Conservation (phyloP, 2,888 invertebrate genomes). For the Alcis repandata region DNA sequence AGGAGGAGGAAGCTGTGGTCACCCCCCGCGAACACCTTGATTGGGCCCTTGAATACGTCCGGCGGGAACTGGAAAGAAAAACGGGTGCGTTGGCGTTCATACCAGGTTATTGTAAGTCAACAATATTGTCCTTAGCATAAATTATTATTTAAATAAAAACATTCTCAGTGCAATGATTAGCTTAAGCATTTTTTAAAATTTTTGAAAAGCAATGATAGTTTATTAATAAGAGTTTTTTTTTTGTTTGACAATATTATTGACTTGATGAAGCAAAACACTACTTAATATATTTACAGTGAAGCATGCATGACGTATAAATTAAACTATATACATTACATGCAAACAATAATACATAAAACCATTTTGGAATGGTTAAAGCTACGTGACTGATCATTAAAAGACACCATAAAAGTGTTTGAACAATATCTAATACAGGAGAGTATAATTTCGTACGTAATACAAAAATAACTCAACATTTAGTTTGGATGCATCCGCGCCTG, state of each 20-base stretch:
- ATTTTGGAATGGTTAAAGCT: constrained; percentile 13
- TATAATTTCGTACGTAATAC: constrained; percentile 54
- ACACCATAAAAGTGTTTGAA: constrained; percentile 14
- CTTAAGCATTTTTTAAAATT: too few relatives aligned
- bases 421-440: constrained; percentile 22
- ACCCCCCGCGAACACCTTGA: constrained; percentile 92
- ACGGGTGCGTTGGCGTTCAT: constrained; percentile 5
- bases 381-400: constrained; percentile 17
- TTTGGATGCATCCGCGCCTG: constrained; percentile 69
- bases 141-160: too few relatives aligned
- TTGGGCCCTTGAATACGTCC: constrained; percentile 78
- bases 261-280: constrained; percentile 15
- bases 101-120: constrained; percentile 19
- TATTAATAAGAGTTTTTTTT: not conserved
- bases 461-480: constrained; percentile 79
- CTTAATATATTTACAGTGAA: constrained; percentile 10
- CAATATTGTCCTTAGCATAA: constrained; percentile 37
- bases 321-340: constrained; percentile 19
- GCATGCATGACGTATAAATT: constrained; percentile 20
- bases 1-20: constrained; percentile 95
- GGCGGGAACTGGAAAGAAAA: constrained; percentile 66
- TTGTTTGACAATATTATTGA: constrained; percentile 39
- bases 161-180: too few relatives aligned
- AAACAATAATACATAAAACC: constrained; percentile 11
- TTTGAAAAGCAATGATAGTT: too few relatives aligned